Evolutionary conservation across 2,888 invertebrate species (phyloP), one percentile per base, ranked within the genome.

Genomic region (Adelphocoris suturalis): DNA sequence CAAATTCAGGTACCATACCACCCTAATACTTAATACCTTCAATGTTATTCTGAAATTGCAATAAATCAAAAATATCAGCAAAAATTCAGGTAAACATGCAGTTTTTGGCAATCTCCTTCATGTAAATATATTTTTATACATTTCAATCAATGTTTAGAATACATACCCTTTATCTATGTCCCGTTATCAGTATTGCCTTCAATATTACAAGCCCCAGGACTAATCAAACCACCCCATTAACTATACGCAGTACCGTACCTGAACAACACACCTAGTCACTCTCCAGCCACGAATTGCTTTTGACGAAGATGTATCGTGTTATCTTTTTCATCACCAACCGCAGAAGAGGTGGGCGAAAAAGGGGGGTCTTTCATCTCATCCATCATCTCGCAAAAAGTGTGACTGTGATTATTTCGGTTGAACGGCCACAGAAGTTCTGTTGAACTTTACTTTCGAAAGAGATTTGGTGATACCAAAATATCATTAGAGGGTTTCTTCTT

Each of bases 391-490:
- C 16, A 78, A 78, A 78, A 78, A 78, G 47, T 46, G 78, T 78
- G 78, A 78, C 78, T 46, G 78, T 46, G 78, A 78, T 78, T 78
- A 78, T 78, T 78, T 37, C 46, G 78, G 78, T 47, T 47, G 78
- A 78, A 19, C 19, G 13, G 78, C 78, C 78, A 46, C 78, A n/a
- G n/a, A 78, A 78, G 46, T 37, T 47, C 78, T 46, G 78, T 46
- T 46, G 14, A 78, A 78, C 46, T 78, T 78, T 47, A 78, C 46
- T 78, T 78, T 78, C 78, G 78, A 46, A 78, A 78, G 78, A 46
- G 78, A 78, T 78, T 78, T 78, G 78, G 78, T 78, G 78, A 47
- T 78, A 78, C 37, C 78, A 78, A 78, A 78, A 78, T 78, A 78
- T 47, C 46, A 78, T 78, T 78, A 78, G 78, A 28, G 16, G 37